Evolutionary conservation across 2,113 vertebrate species (phyloP).

Genomic region (Meleagris gallopavo): DNA sequence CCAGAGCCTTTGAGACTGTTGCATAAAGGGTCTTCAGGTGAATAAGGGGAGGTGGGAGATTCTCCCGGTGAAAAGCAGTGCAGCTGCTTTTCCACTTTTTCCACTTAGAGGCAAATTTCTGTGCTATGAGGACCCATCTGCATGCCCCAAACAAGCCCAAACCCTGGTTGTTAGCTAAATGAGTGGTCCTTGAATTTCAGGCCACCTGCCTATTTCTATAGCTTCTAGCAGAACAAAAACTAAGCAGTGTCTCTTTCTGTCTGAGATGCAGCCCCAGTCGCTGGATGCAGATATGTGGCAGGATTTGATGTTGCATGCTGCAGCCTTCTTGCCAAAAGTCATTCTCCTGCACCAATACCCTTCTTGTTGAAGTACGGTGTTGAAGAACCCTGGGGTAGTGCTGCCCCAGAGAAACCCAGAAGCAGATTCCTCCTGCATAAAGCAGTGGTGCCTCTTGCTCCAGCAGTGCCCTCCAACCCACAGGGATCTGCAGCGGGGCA

Average conservation of each 20-base stretch:
- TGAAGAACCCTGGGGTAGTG: not conserved
- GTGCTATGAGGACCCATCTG: not conserved
- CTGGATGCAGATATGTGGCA: not conserved
- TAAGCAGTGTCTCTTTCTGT: not conserved
- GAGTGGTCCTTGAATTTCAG: not conserved
- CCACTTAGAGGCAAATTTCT: not conserved
- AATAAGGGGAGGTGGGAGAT: not conserved
- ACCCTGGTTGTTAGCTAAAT: not conserved
- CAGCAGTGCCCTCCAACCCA: not conserved
- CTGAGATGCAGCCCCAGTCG: not conserved
- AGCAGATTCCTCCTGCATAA: rapidly evolving
- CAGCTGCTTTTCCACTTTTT: too few relatives aligned
- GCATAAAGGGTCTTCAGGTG: not conserved
- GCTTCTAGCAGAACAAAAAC: not conserved
- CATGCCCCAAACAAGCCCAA: not conserved
- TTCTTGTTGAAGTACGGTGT: not conserved
- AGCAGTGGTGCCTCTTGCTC: rapidly evolving
- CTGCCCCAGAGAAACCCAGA: not conserved
- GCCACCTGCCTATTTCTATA: not conserved
- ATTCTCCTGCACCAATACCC: rapidly evolving
- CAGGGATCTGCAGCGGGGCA: not conserved
- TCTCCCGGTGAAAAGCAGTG: not conserved
- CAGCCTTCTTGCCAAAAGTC: not conserved
- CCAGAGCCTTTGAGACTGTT: not conserved
- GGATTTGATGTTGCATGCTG: not conserved